Conservation (phyloP, 2,888 invertebrate genomes). For the Galerucella pusilla region DNA sequence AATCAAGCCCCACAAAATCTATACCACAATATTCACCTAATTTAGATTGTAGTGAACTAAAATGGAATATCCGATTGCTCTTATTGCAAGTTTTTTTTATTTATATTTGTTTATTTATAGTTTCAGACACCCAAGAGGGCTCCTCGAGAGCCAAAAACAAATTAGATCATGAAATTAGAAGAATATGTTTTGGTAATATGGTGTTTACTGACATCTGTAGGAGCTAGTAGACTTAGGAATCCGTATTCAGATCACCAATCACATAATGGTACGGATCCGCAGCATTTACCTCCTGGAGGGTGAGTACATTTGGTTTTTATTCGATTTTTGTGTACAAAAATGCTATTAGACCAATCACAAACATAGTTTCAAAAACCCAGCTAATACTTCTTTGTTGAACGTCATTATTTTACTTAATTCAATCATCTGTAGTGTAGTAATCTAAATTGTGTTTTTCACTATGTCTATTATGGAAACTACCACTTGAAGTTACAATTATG, state of each 20-base stretch:
- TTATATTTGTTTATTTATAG: conserved; percentile 30
- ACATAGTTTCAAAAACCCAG: too few species aligned
- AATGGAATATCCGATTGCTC: too few species aligned
- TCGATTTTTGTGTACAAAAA: background rate
- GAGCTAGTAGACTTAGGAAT: conserved; percentile 40
- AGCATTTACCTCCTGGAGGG: conserved; percentile 54
- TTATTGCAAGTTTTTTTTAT: background rate
- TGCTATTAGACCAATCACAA: too few species aligned
- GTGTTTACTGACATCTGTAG: conserved; percentile 41
- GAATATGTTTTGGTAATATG: conserved; percentile 43
- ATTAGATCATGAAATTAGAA: conserved; percentile 42
- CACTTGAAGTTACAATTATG: too few species aligned
- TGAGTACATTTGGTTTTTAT: conserved; percentile 39
- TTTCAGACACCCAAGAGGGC: conserved; percentile 30
- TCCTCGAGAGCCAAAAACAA: conserved; percentile 35
- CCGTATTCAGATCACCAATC: conserved; percentile 39
- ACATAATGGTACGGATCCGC: conserved; percentile 46
- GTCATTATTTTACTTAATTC: too few species aligned
- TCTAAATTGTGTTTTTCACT: too few species aligned
- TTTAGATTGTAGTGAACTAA: too few species aligned
- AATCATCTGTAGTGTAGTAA: too few species aligned
- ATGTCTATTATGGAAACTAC: too few species aligned
- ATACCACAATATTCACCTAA: too few species aligned
- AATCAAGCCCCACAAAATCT: too few species aligned
- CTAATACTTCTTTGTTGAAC: too few species aligned